Base-by-base conservation (phyloP, 2,888 invertebrate species). In the Oscheius sp. region DNA sequence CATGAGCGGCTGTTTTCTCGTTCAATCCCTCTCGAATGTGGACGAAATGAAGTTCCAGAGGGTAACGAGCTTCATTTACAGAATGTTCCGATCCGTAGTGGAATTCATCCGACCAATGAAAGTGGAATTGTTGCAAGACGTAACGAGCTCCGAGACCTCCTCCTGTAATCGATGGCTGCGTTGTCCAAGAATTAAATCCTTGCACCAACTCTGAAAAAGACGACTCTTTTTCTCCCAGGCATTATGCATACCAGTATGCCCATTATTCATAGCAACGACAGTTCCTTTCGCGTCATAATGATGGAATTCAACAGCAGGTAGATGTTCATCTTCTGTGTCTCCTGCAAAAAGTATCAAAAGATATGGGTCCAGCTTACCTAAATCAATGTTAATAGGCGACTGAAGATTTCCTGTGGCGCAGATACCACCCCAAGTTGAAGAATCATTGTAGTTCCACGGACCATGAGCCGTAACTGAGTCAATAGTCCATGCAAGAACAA, bases 201-300 rank as follows among this genome's bases (percentile, higher is more conserved):
- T 61, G 63, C 7, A 71, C 61, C 52, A 61, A 13, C 41, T 71
- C 71, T 71, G 27, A 70, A 25, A 1, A 25, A 18, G 7, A 21
- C 1, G n/a, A n/a, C n/a, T n/a, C n/a, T n/a, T n/a, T n/a, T n/a
- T n/a, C n/a, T n/a, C n/a, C n/a, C n/a, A n/a, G n/a, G n/a, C 16
- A 9, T 29, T 43, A 76, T 35, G 41, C 35, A 6, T 49, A 81
- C 82, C 56, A 52, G 69, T 70, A 43, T 70, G 69, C 41, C 69
- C 69, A 56, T 70, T 70, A 45, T 70, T 70, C 25, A 45, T 23
- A 58, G 43, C 69, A 16, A 12, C 41, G 69, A 70, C 29, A 55
- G 45, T 45, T 45, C 69, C 69, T 21, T 18, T 43, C 0, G 58
- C 59, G 18, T 56, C 49, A 21, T 70, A 70, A 21, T 70, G 58